Evolutionary conservation across 2,113 vertebrate genomes (phyloP).

Genomic region (Numida meleagris): DNA sequence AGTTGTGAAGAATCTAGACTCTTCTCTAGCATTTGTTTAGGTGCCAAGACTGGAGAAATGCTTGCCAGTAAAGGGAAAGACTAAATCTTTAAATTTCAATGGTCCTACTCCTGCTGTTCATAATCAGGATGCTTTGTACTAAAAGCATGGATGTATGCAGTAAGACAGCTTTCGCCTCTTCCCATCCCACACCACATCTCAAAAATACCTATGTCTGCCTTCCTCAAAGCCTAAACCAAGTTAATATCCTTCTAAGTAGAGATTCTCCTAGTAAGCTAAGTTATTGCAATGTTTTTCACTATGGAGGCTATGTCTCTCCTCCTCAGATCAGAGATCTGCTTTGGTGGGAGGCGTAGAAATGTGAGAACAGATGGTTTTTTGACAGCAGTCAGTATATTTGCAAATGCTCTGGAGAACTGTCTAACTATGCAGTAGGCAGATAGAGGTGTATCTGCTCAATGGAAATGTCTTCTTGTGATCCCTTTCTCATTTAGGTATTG

Average conservation of each 20-base stretch:
- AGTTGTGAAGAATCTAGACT: background rate
- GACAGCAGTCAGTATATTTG: background rate
- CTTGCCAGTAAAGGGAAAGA: background rate
- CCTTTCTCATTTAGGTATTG: background rate
- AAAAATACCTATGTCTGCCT: background rate
- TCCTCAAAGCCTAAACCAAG: background rate
- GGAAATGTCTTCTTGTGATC: background rate
- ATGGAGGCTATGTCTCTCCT: background rate
- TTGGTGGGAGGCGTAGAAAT: background rate
- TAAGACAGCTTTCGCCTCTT: background rate
- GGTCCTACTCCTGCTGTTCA: background rate
- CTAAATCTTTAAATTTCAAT: background rate
- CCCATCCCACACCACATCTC: background rate
- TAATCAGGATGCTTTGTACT: background rate
- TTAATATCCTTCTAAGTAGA: background rate
- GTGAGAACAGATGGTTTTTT: background rate
- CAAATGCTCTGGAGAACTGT: background rate
- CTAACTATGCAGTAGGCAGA: background rate
- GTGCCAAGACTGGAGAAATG: background rate
- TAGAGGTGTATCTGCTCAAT: background rate
- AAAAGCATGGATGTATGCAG: background rate
- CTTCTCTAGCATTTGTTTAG: background rate
- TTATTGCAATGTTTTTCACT: background rate
- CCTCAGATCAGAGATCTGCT: background rate
- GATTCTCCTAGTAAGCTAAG: background rate